Conservation (phyloP, 2,113 vertebrate species). For the Antechinus flavipes region DNA sequence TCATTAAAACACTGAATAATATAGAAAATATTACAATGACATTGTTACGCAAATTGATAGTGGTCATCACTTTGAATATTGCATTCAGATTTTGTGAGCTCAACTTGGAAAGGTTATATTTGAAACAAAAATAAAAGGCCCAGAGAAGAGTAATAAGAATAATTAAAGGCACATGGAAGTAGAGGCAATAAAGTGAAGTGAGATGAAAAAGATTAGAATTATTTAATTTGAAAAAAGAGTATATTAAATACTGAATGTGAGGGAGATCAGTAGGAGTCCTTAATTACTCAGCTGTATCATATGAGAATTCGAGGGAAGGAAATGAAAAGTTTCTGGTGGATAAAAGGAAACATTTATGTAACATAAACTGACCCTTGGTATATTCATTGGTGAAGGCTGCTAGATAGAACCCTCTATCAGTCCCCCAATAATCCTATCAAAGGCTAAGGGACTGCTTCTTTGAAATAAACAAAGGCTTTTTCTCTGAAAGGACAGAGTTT, state of each 20-base stretch:
- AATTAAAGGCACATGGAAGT: not conserved
- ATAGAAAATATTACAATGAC: not conserved
- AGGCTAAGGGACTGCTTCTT: constrained; percentile 21
- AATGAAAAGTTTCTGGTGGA: constrained; percentile 21
- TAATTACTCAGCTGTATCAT: constrained; percentile 5
- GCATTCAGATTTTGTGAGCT: not conserved
- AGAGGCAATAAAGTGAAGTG: constrained; percentile 4
- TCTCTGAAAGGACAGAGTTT: constrained; percentile 1
- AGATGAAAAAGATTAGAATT: constrained; percentile 47
- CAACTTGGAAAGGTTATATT: constrained; percentile 6
- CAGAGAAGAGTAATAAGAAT: not conserved
- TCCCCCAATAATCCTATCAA: not conserved
- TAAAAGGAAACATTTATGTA: not conserved
- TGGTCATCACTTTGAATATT: not conserved
- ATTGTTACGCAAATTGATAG: not conserved
- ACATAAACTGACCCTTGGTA: not conserved
- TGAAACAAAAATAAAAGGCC: constrained; percentile 34
- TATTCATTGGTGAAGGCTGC: constrained; percentile 22
- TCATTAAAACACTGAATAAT: constrained; percentile 4
- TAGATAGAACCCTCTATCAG: not conserved
- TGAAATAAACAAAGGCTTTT: constrained; percentile 28
- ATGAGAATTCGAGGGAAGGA: constrained; percentile 28
- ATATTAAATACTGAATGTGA: not conserved
- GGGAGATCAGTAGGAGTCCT: constrained; percentile 19
- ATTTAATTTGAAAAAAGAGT: constrained; percentile 14